A percentile compares a stretch with the other conserved stretches of the same genome.
These are phyloP conservation scores for Hypselothyrea guttata DNA, from an alignment of 2,888 invertebrate species.

Conservation along the genomic window DNA sequence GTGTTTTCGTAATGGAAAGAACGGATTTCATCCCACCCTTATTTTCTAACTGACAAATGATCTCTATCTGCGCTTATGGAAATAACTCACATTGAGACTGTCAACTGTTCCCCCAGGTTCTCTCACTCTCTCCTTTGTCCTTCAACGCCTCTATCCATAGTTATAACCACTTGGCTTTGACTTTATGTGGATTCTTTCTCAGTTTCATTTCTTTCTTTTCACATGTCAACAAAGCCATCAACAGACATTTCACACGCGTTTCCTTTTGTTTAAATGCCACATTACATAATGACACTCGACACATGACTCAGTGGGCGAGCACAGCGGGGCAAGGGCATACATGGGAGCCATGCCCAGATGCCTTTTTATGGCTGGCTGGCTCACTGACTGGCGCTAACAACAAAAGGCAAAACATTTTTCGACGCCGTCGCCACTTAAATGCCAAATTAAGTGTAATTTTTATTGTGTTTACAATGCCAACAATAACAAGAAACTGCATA, in stretches of 20 bases:
- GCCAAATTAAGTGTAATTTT: slow-evolving; percentile 76
- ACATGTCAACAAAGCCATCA: slow-evolving; percentile 67
- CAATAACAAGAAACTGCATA: slow-evolving; percentile 20
- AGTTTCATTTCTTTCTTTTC: slow-evolving; percentile 55
- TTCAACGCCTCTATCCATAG: slow-evolving; percentile 30
- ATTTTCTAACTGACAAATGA: slow-evolving; percentile 60
- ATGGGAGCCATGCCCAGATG: slow-evolving; percentile 31
- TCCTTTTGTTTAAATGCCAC: slow-evolving; percentile 72
- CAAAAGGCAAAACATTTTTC: slow-evolving; percentile 45
- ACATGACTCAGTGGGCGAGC: slow-evolving; percentile 25
- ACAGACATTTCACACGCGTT: slow-evolving; percentile 52
- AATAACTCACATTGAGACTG: slow-evolving; percentile 44
- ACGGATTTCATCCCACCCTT: slow-evolving; percentile 32
- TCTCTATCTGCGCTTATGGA: slow-evolving; percentile 50
- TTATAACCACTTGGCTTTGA: slow-evolving; percentile 62
- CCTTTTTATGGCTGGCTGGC: slow-evolving; percentile 50
- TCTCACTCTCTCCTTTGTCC: background rate
- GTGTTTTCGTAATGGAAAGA: slow-evolving; percentile 46
- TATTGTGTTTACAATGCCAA: slow-evolving; percentile 66
- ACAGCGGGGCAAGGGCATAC: background rate
- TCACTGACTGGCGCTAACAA: slow-evolving; percentile 32
- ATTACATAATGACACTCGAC: slow-evolving; percentile 74
- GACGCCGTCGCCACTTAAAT: slow-evolving; percentile 69
- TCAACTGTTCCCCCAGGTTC: slow-evolving; percentile 6
- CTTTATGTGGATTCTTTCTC: slow-evolving; percentile 33